phyloP scores from a whole-genome alignment of 2,888 invertebrate species.

The Lepetodrilus schrolli region DNA sequence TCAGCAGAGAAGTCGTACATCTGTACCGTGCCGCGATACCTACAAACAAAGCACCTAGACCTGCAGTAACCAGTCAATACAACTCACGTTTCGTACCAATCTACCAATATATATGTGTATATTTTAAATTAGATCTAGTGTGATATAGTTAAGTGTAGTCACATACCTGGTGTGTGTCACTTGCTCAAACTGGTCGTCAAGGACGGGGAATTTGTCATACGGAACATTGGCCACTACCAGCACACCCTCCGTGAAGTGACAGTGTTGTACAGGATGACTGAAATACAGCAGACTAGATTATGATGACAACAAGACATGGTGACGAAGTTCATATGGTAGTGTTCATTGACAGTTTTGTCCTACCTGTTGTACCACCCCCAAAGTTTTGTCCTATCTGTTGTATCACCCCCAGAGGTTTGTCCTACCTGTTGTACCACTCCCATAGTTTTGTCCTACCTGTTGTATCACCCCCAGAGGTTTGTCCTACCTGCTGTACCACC shows the following conservation, averaged over 20 bases:
- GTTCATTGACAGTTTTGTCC: background rate
- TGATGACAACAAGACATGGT: too few relatives aligned
- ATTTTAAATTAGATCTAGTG: too few relatives aligned
- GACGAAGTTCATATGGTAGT: background rate
- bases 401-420: background rate
- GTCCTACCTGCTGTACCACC: background rate
- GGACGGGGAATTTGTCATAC: slow-evolving; percentile 50
- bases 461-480: background rate
- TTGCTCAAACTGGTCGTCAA: slow-evolving; percentile 51
- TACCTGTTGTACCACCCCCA: background rate
- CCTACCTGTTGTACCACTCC: background rate
- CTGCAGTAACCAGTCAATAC: too few relatives aligned
- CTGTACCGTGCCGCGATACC: slow-evolving; percentile 67
- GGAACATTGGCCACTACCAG: slow-evolving; percentile 69
- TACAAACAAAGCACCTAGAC: slow-evolving; percentile 41
- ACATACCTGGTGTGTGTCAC: slow-evolving; percentile 56
- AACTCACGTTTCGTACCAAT: too few relatives aligned
- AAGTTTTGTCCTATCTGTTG: background rate
- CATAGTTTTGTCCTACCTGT: background rate
- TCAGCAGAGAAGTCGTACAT: slow-evolving; percentile 68
- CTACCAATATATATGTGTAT: too few relatives aligned
- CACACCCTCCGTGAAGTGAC: slow-evolving; percentile 59
- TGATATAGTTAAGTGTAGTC: too few relatives aligned
- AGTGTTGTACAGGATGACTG: slow-evolving; percentile 70
- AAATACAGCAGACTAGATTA: too few relatives aligned